Conservation (phyloP, 2,888 invertebrate genomes). For the Lasioglossum oenotherae region DNA sequence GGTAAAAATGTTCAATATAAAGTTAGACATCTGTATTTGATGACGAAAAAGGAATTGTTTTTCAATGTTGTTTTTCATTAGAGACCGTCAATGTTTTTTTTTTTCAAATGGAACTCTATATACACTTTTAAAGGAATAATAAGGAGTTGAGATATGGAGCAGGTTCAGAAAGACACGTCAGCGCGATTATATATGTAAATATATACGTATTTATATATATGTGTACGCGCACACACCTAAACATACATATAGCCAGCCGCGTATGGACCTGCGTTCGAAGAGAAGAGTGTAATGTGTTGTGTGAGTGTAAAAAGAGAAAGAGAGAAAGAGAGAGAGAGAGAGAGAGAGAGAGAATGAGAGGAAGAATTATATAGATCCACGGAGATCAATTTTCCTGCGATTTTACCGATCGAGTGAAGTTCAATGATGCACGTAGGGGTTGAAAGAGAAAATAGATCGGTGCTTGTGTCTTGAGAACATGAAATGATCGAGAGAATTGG, state of each 20-base stretch:
- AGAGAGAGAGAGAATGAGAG: conserved; percentile 8
- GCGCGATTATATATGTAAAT: conserved; percentile 58
- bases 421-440: neutral
- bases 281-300: neutral
- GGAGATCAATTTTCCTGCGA: neutral
- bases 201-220: conserved; percentile 62
- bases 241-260: conserved; percentile 37
- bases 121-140: neutral
- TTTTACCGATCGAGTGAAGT: neutral
- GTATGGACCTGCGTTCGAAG: conserved; percentile 18
- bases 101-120: neutral
- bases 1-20: neutral
- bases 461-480: neutral
- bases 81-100: neutral
- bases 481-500: neutral
- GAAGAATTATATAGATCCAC: neutral
- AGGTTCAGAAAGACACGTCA: neutral
- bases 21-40: neutral
- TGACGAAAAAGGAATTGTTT: neutral
- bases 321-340: conserved; percentile 22
- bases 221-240: conserved; percentile 49
- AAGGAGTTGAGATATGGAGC: neutral
- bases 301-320: neutral
- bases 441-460: neutral
- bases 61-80: neutral